Percentiles rank a stretch among this genome's conserved stretches.
phyloP scores from a whole-genome alignment of 2,888 invertebrate species.

The Andricus quercusramuli region DNA sequence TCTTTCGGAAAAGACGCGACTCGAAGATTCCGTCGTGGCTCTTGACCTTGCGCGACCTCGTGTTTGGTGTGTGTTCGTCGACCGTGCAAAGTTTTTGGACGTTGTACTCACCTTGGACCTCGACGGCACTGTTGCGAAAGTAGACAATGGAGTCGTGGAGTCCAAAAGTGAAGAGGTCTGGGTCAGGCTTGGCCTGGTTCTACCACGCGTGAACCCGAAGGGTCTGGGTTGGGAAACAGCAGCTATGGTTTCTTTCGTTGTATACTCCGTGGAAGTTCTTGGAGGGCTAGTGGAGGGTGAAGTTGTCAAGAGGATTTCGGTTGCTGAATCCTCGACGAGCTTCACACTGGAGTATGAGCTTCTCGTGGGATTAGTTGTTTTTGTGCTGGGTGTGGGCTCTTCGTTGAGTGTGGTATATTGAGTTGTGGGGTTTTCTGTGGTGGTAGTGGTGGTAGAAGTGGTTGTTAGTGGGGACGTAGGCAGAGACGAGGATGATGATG shows the following conservation, averaged over 20 bases:
- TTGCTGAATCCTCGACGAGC: slow-evolving; percentile 70
- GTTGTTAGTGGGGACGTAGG: slow-evolving; percentile 60
- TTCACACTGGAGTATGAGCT: slow-evolving; percentile 58
- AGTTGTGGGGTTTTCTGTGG: slow-evolving; percentile 41
- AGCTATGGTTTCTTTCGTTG: slow-evolving; percentile 64
- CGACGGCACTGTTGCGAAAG: slow-evolving; percentile 64
- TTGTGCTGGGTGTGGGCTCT: slow-evolving; percentile 8
- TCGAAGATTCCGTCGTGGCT: slow-evolving; percentile 46
- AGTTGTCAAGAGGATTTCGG: slow-evolving; percentile 70
- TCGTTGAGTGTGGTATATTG: slow-evolving; percentile 14
- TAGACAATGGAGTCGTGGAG: slow-evolving; percentile 48
- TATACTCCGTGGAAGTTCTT: slow-evolving; percentile 54
- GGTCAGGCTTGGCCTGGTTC: slow-evolving; percentile 76
- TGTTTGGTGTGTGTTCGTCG: slow-evolving; percentile 66
- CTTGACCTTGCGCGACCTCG: slow-evolving; percentile 67
- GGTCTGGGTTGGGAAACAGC: slow-evolving; percentile 80
- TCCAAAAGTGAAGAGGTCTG: slow-evolving; percentile 61
- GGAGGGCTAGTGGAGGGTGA: slow-evolving; percentile 54
- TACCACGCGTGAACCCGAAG: slow-evolving; percentile 79
- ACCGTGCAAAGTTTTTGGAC: slow-evolving; percentile 74
- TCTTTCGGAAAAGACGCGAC: slow-evolving; percentile 52
- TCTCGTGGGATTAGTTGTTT: slow-evolving; percentile 41
- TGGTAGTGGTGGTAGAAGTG: slow-evolving; percentile 43
- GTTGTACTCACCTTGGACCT: slow-evolving; percentile 76
- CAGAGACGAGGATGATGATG: slow-evolving; percentile 52